Conservation (phyloP, 2,113 vertebrate species). For the Albula goreensis region DNA sequence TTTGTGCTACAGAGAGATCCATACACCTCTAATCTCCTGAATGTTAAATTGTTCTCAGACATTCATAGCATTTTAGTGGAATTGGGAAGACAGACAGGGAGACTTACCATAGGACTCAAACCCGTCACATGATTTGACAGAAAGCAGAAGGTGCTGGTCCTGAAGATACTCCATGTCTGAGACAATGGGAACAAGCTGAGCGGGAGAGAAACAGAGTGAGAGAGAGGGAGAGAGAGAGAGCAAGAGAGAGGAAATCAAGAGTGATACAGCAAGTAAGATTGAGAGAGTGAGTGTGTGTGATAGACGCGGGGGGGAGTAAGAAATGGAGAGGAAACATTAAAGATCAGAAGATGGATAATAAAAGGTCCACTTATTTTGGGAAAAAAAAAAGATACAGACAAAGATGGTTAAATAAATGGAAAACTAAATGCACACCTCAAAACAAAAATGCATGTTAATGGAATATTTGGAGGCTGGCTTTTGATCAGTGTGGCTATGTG, state of each 20-base stretch:
- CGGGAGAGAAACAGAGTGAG: neutral
- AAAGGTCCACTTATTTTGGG: too few relatives aligned
- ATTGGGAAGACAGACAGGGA: fast-evolving
- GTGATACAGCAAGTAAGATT: neutral
- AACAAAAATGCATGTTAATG: neutral
- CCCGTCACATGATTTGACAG: slow-evolving; percentile 82
- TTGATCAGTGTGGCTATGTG: neutral
- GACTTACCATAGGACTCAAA: slow-evolving; percentile 84
- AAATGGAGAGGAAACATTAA: too few relatives aligned
- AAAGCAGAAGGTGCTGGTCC: slow-evolving; percentile 82
- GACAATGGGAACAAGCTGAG: slow-evolving; percentile 73
- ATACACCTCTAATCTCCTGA: too few relatives aligned
- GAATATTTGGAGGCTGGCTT: slow-evolving; percentile 5
- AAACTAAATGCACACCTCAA: neutral
- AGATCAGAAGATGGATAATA: too few relatives aligned
- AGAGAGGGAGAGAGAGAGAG: slow-evolving; percentile 11
- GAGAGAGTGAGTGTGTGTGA: too few relatives aligned
- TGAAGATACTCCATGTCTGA: slow-evolving; percentile 78
- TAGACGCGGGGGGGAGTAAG: too few relatives aligned
- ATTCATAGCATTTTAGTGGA: neutral
- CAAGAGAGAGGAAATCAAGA: neutral
- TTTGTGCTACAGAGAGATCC: too few relatives aligned
- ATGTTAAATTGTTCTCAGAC: neutral
- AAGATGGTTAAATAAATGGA: neutral
- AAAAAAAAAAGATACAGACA: too few relatives aligned